Evolutionary conservation across 2,113 vertebrate genomes (phyloP), one percentile per base, ranked within the genome.

Genomic region (Addax nasomaculatus): DNA sequence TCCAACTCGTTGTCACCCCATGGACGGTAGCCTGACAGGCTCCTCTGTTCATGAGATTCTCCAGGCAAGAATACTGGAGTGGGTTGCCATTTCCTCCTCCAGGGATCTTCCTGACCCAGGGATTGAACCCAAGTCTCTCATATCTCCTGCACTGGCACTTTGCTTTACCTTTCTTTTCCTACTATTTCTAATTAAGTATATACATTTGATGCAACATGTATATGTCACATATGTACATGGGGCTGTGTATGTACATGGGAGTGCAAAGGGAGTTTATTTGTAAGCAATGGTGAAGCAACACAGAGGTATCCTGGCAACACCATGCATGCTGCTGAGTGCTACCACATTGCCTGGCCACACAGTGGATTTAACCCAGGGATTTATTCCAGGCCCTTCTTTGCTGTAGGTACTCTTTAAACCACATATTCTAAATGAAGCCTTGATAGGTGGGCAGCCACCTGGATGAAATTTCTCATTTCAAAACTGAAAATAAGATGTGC

Each of bases 291-390:
- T 57, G 47, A 89, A 88, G 53, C 7, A 1, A 33, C 25, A 51
- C n/a, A 17, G 25, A 43, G 7, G 11, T 67, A 27, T 81, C 13
- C 39, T 55, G 43, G 78, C 39, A 81, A 29, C 11, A 6, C 33
- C 1, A 5, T 1, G 47, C 29, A 2, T 45, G 33, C 19, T 60
- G 29, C 62, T 5, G 0, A 90, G 16, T 5, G 2, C 55, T 57
- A 2, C 36, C 64, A 47, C 21, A 14, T 30, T 29, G 25, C 29
- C 30, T 58, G 25, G 25, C 47, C 43, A 4, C 16, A 55, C 23
- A 70, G 1, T 27, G 43, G n/a, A 19, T 43, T 90, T 85, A 36
- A 67, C 7, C 10, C 47, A 55, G 36, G 79, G 47, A 13, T 14
- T 78, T 51, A 17, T 47, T 27, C 60, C 27, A 25, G 3, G 6